Conservation (phyloP, 2,797 vertebrate species). For the Pangasius djambal region DNA sequence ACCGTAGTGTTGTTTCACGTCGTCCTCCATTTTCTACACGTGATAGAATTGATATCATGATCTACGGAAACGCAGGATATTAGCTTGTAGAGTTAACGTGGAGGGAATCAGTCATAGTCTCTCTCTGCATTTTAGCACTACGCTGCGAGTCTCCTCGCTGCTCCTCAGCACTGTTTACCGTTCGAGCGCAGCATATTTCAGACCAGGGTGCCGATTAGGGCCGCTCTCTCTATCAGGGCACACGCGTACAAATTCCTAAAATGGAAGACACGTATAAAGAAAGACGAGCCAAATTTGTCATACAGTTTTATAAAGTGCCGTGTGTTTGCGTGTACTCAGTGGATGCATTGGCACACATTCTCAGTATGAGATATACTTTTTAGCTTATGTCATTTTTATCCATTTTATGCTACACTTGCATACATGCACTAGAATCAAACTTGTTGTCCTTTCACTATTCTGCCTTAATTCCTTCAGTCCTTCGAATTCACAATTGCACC, state of each 20-base stretch:
- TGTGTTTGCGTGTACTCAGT: background rate
- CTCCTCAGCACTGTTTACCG: slow-evolving; percentile 48
- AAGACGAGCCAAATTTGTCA: background rate
- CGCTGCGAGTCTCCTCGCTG: slow-evolving; percentile 37
- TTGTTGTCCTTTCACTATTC: background rate
- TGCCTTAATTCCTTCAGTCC: background rate
- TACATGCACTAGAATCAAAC: background rate
- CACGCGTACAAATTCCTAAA: background rate
- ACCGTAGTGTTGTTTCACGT: background rate
- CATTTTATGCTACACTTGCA: background rate
- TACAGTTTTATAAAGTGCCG: background rate
- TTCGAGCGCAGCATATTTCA: slow-evolving; percentile 53
- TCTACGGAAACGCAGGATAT: background rate
- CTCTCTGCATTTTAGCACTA: slow-evolving; percentile 53
- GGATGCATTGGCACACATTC: background rate
- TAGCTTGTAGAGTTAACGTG: background rate
- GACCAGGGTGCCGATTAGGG: slow-evolving; percentile 38
- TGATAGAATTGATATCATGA: background rate
- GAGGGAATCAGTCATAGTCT: background rate
- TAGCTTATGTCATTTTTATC: background rate
- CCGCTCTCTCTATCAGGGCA: background rate
- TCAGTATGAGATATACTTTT: background rate
- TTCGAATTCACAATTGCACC: background rate
- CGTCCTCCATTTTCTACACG: background rate
- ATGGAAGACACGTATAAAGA: background rate